phyloP scores from a whole-genome alignment of 2,113 vertebrate genomes.

The Myodes glareolus region DNA sequence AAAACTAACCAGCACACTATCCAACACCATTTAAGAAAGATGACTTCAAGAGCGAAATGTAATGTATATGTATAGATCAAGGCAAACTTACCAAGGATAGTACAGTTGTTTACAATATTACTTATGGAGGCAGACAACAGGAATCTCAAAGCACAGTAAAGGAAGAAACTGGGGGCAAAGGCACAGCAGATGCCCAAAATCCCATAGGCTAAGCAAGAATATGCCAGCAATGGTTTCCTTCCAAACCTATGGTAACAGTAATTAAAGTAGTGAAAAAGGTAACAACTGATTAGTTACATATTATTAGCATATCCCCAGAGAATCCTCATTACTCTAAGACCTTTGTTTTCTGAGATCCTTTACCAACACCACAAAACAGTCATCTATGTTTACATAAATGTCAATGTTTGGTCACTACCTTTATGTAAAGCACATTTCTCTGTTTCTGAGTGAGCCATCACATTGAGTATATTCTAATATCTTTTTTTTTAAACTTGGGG shows the following conservation, averaged over 20 bases:
- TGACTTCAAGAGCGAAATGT: neutral
- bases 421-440: neutral
- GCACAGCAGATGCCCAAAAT: neutral
- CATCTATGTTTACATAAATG: neutral
- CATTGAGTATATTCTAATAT: too few species aligned
- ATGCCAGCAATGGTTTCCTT: neutral
- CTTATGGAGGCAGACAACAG: neutral
- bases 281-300: neutral
- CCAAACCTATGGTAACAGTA: neutral
- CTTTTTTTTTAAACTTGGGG: too few species aligned
- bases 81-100: neutral
- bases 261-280: neutral
- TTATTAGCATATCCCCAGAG: neutral
- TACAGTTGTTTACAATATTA: rapidly evolving
- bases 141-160: conserved; percentile 8
- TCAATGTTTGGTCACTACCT: neutral
- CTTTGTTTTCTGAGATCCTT: neutral
- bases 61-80: neutral
- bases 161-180: neutral
- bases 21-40: neutral
- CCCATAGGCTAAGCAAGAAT: neutral
- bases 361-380: neutral
- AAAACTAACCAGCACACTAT: neutral
- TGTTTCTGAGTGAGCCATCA: neutral
- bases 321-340: too few species aligned